Conservation (phyloP, 2,888 invertebrate genomes). For the Rhorus exstirpatorius region DNA sequence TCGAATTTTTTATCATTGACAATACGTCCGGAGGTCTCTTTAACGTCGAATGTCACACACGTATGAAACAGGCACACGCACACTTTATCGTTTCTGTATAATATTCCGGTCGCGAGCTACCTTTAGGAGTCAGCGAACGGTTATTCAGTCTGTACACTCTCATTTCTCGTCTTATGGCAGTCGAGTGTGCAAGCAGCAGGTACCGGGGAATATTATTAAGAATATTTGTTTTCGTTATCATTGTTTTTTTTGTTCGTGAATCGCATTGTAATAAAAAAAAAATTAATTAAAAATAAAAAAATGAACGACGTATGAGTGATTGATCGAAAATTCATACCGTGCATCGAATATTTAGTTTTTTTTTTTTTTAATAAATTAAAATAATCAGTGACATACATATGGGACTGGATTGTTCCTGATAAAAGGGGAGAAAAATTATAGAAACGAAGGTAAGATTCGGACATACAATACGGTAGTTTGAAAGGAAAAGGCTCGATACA, state of each 20-base stretch:
- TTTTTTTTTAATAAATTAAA: neutral
- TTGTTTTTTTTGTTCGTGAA: neutral
- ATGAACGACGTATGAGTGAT: neutral
- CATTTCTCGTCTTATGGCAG: conserved; percentile 50
- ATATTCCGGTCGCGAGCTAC: conserved; percentile 67
- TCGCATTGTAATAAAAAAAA: neutral
- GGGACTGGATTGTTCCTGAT: conserved; percentile 35
- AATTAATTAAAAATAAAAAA: neutral
- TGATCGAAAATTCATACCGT: neutral
- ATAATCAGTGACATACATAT: conserved; percentile 22
- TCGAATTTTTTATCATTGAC: neutral
- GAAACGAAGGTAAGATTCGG: conserved; percentile 31
- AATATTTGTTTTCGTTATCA: neutral
- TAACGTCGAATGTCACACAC: neutral
- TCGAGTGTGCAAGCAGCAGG: conserved; percentile 45
- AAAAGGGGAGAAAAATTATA: conserved; percentile 16
- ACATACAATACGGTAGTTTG: neutral
- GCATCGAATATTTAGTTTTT: neutral
- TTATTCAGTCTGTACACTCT: conserved; percentile 27
- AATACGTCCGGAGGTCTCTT: conserved; percentile 16
- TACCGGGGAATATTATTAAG: conserved; percentile 31
- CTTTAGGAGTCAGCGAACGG: conserved; percentile 39
- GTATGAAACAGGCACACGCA: conserved; percentile 13
- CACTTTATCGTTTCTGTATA: conserved; percentile 69
- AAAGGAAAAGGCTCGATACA: neutral